Base-by-base conservation (phyloP, 1,140 invertebrate species). In the Ericerus pela region DNA sequence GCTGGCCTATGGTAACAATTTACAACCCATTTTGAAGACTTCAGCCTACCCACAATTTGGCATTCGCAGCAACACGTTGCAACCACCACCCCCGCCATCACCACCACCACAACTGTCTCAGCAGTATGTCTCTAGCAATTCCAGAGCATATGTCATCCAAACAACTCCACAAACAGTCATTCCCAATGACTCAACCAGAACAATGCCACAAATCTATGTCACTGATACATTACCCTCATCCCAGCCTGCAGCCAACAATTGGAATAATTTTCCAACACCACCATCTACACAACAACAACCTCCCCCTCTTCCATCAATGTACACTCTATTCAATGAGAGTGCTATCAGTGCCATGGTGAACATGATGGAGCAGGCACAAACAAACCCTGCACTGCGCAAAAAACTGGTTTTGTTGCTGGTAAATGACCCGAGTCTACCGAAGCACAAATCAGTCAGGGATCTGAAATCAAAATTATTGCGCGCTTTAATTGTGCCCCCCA, bases 341-440 rank as follows among this genome's bases (percentile, higher is more conserved):
- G 82, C 82, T 60, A 77, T 80, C 0, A 75, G 80, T 61, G 81
- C 81, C 51, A 66, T 87, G 36, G 82, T 83, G 74, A 77, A 79
- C 56, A 80, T 85, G 5, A 87, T 88, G 83, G 79, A 82, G 61
- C 79, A 85, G 66, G 84, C 84, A 2, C 79, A 82, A 62, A 78
- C 75, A 55, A 86, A 86, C 65, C 79, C 79, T 38, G 81, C 81
- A 1, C 81, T 86, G 0, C 73, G 81, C 54, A 76, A 83, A 29
- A 55, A 57, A 29, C 67, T 88, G 14, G 79, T 88, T 31, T 66
- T 88, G 10, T 65, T 88, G 12, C 68, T 88, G 55, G 82, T 88
- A 11, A 82, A 81, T 63, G 52, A 74, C 66, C 37, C 58, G 5
- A 58, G 38, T 16, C 26, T 53, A 1, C 14, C 55, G 4, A 55